These are phyloP conservation scores for Tridacna gigas DNA, from an alignment of 2,888 invertebrate species.

Conservation along the genomic window DNA sequence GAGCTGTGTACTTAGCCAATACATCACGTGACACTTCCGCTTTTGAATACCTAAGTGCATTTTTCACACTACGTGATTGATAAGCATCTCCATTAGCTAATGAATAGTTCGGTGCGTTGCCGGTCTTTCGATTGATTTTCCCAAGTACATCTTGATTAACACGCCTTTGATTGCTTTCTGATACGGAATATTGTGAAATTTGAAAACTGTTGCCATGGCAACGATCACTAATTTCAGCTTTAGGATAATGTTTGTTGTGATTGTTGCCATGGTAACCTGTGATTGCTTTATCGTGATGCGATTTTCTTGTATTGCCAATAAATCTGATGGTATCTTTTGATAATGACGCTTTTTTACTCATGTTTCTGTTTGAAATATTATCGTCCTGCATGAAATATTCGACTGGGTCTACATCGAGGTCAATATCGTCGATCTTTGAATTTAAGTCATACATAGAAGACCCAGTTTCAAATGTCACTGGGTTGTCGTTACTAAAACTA, in stretches of 20 bases:
- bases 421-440: conserved; percentile 58
- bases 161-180: conserved; percentile 36
- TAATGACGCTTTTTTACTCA: conserved; percentile 45
- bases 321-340: conserved; percentile 52
- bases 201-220: conserved; percentile 44
- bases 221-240: conserved; percentile 44
- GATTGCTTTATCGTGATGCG: conserved; percentile 29
- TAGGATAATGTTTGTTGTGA: conserved; percentile 46
- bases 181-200: conserved; percentile 38
- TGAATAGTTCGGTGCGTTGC: background rate
- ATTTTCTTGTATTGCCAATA: conserved; percentile 47
- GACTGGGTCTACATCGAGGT: conserved; percentile 59
- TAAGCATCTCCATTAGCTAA: conserved; percentile 19
- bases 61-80: background rate
- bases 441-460: conserved; percentile 43
- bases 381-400: conserved; percentile 56
- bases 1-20: conserved; percentile 13
- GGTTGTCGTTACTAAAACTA: background rate
- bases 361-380: conserved; percentile 1
- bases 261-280: conserved; percentile 49
- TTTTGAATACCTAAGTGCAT: conserved; percentile 19
- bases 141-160: conserved; percentile 16
- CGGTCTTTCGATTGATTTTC: conserved; percentile 17
- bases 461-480: background rate
- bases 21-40: conserved; percentile 28